These are phyloP conservation scores for Pseudomyrmex flavicornis DNA, from an alignment of 1,140 invertebrate species.

Conservation along the genomic window DNA sequence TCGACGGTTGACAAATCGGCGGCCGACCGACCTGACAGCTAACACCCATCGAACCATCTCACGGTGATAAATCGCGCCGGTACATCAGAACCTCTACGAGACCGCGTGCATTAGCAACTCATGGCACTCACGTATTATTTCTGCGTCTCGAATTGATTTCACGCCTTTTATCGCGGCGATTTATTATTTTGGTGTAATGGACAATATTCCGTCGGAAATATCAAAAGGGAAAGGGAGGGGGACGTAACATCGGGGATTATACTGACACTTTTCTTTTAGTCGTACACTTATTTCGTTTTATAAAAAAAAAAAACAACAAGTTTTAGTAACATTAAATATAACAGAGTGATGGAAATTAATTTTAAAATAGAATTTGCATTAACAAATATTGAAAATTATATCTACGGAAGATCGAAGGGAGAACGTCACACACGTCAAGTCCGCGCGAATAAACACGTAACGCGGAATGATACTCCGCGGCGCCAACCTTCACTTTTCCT, in stretches of 20 bases:
- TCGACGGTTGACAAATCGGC: conserved; percentile 73
- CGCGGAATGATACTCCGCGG: conserved; percentile 34
- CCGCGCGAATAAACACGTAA: conserved; percentile 22
- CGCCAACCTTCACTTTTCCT: conserved; percentile 33
- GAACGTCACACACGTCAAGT: background rate
- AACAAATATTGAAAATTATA: background rate
- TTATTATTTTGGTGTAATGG: conserved; percentile 25
- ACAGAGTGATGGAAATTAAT: conserved; percentile 1
- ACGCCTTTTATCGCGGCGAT: conserved; percentile 35
- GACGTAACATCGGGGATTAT: conserved; percentile 1
- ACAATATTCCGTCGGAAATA: background rate
- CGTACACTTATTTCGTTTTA: background rate
- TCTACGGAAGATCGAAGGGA: no score
- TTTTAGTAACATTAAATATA: no score
- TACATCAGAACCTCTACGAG: conserved; percentile 58
- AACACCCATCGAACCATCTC: conserved; percentile 72
- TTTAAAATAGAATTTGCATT: background rate
- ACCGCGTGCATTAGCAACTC: conserved; percentile 57
- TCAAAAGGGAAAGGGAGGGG: no score
- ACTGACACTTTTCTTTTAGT: background rate
- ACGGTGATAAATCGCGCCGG: conserved; percentile 72
- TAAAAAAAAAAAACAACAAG: background rate
- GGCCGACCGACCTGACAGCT: conserved; percentile 69
- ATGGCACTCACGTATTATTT: conserved; percentile 50
- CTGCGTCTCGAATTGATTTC: conserved; percentile 32